phyloP scores from a whole-genome alignment of 2,113 vertebrate species.

The Gallinago undulata region DNA sequence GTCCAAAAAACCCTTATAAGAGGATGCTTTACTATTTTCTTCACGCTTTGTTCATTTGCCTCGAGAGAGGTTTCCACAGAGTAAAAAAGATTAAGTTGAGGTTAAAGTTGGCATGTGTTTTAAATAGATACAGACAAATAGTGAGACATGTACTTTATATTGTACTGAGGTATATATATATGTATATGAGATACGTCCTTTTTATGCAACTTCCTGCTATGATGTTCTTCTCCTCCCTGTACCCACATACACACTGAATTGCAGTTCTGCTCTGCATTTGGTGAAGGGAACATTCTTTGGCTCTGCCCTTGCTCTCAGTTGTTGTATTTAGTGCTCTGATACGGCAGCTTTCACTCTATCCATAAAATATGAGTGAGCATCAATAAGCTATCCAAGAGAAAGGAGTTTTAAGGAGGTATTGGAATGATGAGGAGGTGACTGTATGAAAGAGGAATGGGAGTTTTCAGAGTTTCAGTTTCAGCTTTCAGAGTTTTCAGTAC shows the following conservation, averaged over 20 bases:
- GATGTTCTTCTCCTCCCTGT: not conserved
- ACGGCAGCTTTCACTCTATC: not conserved
- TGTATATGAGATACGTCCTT: not conserved
- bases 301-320: not conserved
- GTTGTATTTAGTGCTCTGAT: not conserved
- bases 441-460: not conserved
- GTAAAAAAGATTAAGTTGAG: not conserved
- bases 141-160: not conserved
- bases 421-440: not conserved
- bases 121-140: not conserved
- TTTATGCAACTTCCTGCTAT: not conserved
- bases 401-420: slow-evolving; percentile 31
- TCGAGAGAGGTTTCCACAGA: not conserved
- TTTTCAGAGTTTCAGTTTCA: not conserved
- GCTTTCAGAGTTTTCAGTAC: not conserved
- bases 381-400: not conserved
- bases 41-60: not conserved
- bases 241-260: not conserved
- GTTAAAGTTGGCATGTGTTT: not conserved
- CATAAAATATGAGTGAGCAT: not conserved
- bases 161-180: not conserved
- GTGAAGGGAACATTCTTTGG: not conserved
- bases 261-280: not conserved
- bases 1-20: not conserved
- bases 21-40: not conserved